A percentile compares a stretch with the other conserved stretches of the same genome.
Conservation (phyloP, 2,113 vertebrate genomes). For the Plecotus auritus region DNA sequence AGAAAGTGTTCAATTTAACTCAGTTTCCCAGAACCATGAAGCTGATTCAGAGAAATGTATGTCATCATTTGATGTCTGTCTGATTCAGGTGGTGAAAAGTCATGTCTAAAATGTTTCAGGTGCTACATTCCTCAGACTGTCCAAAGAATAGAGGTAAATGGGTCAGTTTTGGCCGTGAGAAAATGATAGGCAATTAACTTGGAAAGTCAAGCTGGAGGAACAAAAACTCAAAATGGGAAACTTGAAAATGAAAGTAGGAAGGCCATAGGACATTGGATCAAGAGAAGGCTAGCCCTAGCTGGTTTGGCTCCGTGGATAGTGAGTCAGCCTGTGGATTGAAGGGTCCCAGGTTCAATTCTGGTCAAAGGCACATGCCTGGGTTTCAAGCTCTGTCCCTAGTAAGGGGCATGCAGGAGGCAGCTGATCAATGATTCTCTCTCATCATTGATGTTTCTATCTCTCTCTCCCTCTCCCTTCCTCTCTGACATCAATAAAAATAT, state of each 20-base stretch:
- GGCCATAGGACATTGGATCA: neutral
- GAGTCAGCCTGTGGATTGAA: no score
- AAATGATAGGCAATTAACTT: neutral
- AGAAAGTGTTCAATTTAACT: neutral
- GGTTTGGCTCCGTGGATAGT: no score
- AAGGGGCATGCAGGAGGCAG: no score
- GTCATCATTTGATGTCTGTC: neutral
- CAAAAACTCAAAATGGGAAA: neutral
- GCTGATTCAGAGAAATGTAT: neutral
- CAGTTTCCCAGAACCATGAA: conserved; percentile 22
- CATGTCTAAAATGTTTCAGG: neutral
- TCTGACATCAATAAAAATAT: no score
- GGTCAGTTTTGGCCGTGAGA: neutral
- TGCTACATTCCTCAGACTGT: neutral
- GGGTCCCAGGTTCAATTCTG: no score
- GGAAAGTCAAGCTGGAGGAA: neutral
- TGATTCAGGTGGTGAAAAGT: neutral
- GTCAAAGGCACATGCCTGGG: no score
- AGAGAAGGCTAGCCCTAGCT: neutral
- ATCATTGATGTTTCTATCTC: no score
- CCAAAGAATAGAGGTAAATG: neutral
- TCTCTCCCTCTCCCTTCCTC: no score
- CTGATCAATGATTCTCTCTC: no score
- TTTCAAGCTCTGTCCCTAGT: no score
- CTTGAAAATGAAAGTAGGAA: neutral